These are phyloP conservation scores for Eurytoma californica DNA, from an alignment of 2,888 invertebrate species.

Conservation along the genomic window DNA sequence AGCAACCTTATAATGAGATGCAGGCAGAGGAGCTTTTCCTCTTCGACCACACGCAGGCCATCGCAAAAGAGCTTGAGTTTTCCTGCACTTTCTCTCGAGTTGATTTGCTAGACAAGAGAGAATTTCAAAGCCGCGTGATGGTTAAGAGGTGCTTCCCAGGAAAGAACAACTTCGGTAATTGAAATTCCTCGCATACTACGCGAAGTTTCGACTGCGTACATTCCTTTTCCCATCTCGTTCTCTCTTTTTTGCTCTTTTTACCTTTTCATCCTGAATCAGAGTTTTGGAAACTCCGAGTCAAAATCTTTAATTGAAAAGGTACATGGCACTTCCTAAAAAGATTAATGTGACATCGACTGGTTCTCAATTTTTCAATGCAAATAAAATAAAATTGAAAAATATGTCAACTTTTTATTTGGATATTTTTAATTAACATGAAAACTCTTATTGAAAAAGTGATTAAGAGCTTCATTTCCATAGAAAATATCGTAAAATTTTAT, in stretches of 20 bases:
- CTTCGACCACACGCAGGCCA: neutral
- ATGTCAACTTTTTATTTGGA: too few species aligned
- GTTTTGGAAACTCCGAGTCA: conserved; percentile 58
- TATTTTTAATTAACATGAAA: too few species aligned
- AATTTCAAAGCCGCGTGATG: conserved; percentile 31
- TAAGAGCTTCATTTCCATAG: too few species aligned
- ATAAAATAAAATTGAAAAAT: too few species aligned
- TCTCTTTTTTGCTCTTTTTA: neutral
- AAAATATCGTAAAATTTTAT: too few species aligned
- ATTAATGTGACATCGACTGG: too few species aligned
- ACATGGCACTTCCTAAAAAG: neutral
- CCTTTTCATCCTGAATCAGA: conserved; percentile 53
- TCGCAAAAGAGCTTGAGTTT: too few species aligned
- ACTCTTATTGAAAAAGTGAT: too few species aligned
- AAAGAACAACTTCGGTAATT: conserved; percentile 58
- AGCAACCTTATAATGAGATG: neutral
- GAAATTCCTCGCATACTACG: conserved; percentile 58
- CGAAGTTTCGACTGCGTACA: conserved; percentile 51
- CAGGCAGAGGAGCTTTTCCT: neutral
- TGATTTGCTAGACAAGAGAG: conserved; percentile 42
- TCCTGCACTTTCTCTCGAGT: conserved; percentile 6
- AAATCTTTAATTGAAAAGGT: conserved; percentile 53
- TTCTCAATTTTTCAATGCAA: too few species aligned
- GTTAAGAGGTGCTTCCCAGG: conserved; percentile 5
- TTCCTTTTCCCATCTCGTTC: neutral